These are phyloP conservation scores for Origma solitaria DNA, from an alignment of 2,113 vertebrate species.

Conservation along the genomic window DNA sequence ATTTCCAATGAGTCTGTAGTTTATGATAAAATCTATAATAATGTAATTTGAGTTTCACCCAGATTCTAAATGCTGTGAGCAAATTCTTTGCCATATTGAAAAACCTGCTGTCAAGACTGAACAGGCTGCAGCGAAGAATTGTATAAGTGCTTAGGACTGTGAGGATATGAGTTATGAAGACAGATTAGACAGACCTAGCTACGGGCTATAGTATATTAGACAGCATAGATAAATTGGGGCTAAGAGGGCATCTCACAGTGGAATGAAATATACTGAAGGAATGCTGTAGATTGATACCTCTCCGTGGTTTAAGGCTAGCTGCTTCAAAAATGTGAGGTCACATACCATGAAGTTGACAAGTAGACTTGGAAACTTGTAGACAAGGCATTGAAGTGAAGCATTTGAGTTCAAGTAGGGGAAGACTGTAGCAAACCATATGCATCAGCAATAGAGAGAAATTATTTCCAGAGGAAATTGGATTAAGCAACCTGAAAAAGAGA, in stretches of 20 bases:
- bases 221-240: slow-evolving; percentile 53
- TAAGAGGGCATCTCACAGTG: slow-evolving; percentile 23
- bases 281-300: slow-evolving; percentile 22
- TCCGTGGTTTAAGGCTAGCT: background rate
- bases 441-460: background rate
- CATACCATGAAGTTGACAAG: background rate
- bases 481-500: background rate
- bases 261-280: slow-evolving; percentile 29
- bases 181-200: slow-evolving; percentile 52
- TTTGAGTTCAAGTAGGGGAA: background rate
- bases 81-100: background rate
- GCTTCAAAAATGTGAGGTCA: background rate
- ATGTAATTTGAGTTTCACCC: background rate
- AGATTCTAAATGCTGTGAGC: background rate
- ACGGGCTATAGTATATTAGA: slow-evolving; percentile 33
- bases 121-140: background rate
- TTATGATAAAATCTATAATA: background rate
- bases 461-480: background rate
- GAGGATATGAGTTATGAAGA: slow-evolving; percentile 56
- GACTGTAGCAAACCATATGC: background rate
- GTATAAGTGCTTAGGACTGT: slow-evolving; percentile 13
- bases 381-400: background rate
- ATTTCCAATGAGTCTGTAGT: background rate
- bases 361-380: background rate
- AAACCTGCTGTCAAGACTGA: slow-evolving; percentile 30